A percentile compares a stretch with the other conserved stretches of the same genome.
phyloP scores from a whole-genome alignment of 2,797 vertebrate genomes.

The Carcharodon carcharias region DNA sequence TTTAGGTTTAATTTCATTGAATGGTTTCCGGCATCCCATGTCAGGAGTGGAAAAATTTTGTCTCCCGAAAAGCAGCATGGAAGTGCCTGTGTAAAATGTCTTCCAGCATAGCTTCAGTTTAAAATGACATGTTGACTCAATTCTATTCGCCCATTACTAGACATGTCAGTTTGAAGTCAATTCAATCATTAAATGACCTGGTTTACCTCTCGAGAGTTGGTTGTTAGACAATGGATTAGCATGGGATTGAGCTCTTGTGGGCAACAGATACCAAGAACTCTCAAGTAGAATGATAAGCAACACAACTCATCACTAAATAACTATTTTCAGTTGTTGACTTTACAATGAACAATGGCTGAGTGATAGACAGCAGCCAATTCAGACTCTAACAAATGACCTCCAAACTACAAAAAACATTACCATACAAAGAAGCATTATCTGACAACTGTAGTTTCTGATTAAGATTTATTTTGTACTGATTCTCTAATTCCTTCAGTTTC shows the following conservation, averaged over 20 bases:
- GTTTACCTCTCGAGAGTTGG: background rate
- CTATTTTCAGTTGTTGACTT: background rate
- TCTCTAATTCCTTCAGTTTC: background rate
- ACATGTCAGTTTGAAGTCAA: background rate
- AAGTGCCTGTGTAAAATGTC: background rate
- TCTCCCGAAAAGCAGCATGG: background rate
- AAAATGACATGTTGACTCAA: background rate
- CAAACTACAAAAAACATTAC: background rate
- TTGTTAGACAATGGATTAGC: background rate
- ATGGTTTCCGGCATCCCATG: background rate
- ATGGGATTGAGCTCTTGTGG: background rate
- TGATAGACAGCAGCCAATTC: background rate
- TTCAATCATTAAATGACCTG: background rate
- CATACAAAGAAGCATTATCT: background rate
- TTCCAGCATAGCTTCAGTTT: background rate
- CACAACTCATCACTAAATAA: background rate
- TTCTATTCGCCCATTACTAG: background rate
- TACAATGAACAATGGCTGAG: background rate
- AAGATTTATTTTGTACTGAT: background rate
- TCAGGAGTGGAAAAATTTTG: background rate
- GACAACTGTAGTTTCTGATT: background rate
- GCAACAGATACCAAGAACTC: background rate
- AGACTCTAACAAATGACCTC: background rate
- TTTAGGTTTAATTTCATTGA: background rate
- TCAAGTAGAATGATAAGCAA: background rate